Conservation (phyloP, 2,888 invertebrate genomes). For the Ichneumoninae sp. region DNA sequence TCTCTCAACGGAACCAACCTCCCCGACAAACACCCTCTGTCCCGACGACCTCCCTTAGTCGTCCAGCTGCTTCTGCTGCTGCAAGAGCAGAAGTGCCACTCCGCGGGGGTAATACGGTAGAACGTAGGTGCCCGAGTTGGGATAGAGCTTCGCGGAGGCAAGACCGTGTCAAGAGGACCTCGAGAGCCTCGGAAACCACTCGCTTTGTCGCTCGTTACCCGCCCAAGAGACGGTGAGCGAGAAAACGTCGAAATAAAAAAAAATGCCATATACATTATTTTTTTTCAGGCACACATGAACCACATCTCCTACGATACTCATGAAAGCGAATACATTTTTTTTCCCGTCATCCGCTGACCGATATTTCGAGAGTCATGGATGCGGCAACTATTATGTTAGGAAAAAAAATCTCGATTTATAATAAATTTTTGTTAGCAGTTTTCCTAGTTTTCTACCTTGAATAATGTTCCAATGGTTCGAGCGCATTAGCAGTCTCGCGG, state of each 20-base stretch:
- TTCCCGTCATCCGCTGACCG: slow-evolving; percentile 41
- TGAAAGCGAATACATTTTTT: slow-evolving; percentile 16
- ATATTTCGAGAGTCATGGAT: slow-evolving; percentile 27
- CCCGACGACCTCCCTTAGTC: slow-evolving; percentile 23
- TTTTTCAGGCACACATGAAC: slow-evolving; percentile 35
- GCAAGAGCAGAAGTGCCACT: slow-evolving; percentile 54
- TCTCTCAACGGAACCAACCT: slow-evolving; percentile 51
- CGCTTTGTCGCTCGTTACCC: slow-evolving; percentile 66
- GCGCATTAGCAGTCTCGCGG: background rate
- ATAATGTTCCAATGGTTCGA: slow-evolving; percentile 3
- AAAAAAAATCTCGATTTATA: background rate
- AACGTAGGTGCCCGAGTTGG: slow-evolving; percentile 52
- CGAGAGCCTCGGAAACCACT: slow-evolving; percentile 53
- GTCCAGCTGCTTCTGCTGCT: slow-evolving; percentile 44
- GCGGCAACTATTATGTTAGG: background rate
- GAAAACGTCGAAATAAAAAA: slow-evolving; percentile 36
- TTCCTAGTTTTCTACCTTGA: slow-evolving; percentile 42
- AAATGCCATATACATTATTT: background rate
- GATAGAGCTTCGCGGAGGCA: slow-evolving; percentile 67
- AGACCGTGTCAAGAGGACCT: slow-evolving; percentile 70
- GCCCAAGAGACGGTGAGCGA: slow-evolving; percentile 48
- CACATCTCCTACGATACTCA: background rate
- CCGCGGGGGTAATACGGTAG: slow-evolving; percentile 50
- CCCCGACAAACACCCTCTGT: slow-evolving; percentile 40
- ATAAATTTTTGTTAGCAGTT: background rate